Base-by-base conservation (phyloP, 2,888 invertebrate species). In the Tortricodes alternella region DNA sequence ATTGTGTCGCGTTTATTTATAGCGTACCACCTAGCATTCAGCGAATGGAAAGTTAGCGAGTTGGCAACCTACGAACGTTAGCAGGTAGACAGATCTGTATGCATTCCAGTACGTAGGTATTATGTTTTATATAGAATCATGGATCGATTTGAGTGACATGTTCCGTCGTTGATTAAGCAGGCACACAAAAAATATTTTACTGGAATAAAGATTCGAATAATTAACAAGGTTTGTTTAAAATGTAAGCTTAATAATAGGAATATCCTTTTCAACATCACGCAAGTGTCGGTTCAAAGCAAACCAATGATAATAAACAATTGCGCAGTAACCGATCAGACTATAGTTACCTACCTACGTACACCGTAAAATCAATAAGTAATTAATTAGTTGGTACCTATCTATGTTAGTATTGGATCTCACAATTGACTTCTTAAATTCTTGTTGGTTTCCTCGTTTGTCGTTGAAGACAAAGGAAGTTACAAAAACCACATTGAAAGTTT, bases 31-130 rank as follows among this genome's bases (percentile, higher is more conserved):
- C 70, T 53, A 51, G 74, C 76, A 76, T 74, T 75, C 77, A 71
- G 74, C 82, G 78, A 87, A 82, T 87, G 85, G 86, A 88, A 88
- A 87, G 87, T 84, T 79, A 82, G 78, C 81, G 80, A 78, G 78
- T 78, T 83, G 82, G 84, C 82, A 84, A 82, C 76, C 72, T 78
- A 74, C 73, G 70, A 70, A 73, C 70, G 63, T 64, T 65, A 65
- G 62, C 67, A 65, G 58, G 62, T 67, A 66, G 62, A 64, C 32
- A 64, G 58, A 62, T n/a, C n/a, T n/a, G n/a, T 62, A 62, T 53
- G 61, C 60, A 48, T 59, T 49, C 53, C 53, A 62, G 58, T 65
- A 53, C 38, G 59, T 61, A 39, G 49, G 32, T 58, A 58, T 53
- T 60, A 58, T 58, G 48, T 51, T 44, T 44, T 27, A 50, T 21